A percentile compares a stretch with the other conserved stretches of the same genome.
phyloP scores from a whole-genome alignment of 2,797 vertebrate species.

The Alauda arvensis region DNA sequence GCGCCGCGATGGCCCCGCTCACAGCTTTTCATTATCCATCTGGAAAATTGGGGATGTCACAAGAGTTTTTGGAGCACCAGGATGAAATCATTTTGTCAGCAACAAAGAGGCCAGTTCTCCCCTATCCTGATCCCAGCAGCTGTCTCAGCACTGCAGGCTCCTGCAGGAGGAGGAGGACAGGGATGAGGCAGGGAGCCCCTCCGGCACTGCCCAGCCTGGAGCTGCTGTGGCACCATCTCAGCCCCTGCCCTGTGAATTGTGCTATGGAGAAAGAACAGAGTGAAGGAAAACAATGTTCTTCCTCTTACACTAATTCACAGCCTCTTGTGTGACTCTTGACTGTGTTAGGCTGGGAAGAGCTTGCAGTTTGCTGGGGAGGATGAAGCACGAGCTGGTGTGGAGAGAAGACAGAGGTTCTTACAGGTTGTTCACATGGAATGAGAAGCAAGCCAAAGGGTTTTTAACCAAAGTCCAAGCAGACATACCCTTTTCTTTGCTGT shows the following conservation, averaged over 20 bases:
- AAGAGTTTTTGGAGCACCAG: slow-evolving; percentile 16
- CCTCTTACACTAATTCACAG: neutral
- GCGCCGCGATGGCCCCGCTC: neutral
- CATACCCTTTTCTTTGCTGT: neutral
- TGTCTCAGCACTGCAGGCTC: neutral
- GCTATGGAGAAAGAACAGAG: neutral
- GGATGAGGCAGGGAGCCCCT: rapidly evolving
- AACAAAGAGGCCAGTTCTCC: slow-evolving; percentile 20
- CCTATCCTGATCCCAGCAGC: neutral
- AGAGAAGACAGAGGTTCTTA: neutral
- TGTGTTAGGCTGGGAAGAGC: neutral
- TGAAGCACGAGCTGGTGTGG: rapidly evolving
- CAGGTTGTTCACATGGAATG: neutral
- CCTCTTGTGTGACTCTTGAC: neutral
- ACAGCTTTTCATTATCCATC: neutral
- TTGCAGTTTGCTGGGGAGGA: neutral
- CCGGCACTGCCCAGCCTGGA: rapidly evolving
- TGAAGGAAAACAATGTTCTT: neutral
- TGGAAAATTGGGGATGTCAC: slow-evolving; percentile 44
- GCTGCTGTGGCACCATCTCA: neutral
- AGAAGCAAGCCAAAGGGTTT: neutral
- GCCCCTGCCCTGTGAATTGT: rapidly evolving
- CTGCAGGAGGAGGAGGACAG: neutral
- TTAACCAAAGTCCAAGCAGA: neutral
- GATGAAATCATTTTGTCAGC: slow-evolving; percentile 20